Evolutionary conservation across 2,888 invertebrate genomes (phyloP).

Genomic region (Parasteatoda lunata): DNA sequence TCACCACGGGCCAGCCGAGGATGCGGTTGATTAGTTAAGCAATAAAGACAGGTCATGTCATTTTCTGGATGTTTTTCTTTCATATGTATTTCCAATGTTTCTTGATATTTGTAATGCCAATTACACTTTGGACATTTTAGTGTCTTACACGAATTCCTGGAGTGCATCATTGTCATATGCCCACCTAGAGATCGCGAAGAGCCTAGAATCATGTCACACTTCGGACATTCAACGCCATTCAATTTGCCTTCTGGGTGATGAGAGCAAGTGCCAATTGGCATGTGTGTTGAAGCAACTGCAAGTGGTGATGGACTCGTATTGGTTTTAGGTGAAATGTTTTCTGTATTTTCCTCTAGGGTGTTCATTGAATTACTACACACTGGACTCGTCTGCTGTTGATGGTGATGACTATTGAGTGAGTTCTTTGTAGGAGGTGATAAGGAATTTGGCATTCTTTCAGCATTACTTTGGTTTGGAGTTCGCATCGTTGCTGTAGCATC

Average conservation of each 20-base stretch:
- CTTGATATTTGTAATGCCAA: constrained; percentile 99
- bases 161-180: constrained; percentile 85
- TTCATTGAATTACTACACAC: constrained; percentile 70
- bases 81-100: constrained; percentile 99
- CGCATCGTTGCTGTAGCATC: constrained; percentile 24
- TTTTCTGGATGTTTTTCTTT: constrained; percentile 99
- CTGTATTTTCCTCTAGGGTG: constrained; percentile 64
- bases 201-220: constrained; percentile 93
- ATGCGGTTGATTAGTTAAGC: constrained; percentile 97
- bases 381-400: constrained; percentile 31
- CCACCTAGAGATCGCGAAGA: constrained; percentile 85
- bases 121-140: constrained; percentile 99
- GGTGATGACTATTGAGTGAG: constrained; percentile 38
- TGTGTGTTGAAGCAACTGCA: constrained; percentile 79
- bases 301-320: constrained; percentile 73
- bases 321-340: constrained; percentile 75
- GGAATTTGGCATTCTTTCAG: constrained; percentile 40
- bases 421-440: constrained; percentile 30
- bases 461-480: constrained; percentile 39
- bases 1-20: constrained; percentile 98
- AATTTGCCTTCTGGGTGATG: constrained; percentile 95
- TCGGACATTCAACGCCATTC: constrained; percentile 93
- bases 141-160: constrained; percentile 98
- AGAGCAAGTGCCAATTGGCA: constrained; percentile 81
- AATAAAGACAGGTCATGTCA: constrained; percentile 97